Evolutionary conservation across 1,140 invertebrate genomes (phyloP).

Genomic region (Plectus sambesii): DNA sequence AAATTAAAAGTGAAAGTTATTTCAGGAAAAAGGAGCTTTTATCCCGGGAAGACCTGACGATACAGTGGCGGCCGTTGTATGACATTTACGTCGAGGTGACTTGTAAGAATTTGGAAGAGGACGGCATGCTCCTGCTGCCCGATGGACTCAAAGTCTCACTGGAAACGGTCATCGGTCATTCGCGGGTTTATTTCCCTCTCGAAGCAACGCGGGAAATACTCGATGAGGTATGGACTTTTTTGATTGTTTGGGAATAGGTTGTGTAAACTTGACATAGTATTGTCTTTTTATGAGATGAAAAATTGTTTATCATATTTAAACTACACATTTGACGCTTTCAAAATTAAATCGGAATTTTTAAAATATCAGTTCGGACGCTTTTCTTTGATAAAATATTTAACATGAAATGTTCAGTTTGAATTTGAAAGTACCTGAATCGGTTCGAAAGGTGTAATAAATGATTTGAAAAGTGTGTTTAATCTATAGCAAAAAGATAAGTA

Average conservation of each 20-base stretch:
- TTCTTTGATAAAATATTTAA: too few species aligned
- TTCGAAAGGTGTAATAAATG: too few species aligned
- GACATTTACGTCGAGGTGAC: slow-evolving; percentile 53
- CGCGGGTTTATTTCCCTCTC: slow-evolving; percentile 57
- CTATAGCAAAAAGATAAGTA: too few species aligned
- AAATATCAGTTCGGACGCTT: background rate
- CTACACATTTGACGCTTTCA: slow-evolving; percentile 13
- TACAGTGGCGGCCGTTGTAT: slow-evolving; percentile 76
- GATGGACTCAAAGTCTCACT: slow-evolving; percentile 49
- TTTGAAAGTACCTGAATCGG: too few species aligned
- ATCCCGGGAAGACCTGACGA: slow-evolving; percentile 62
- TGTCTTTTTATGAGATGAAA: slow-evolving; percentile 11
- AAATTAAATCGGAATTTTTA: slow-evolving; percentile 8
- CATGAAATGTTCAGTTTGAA: too few species aligned
- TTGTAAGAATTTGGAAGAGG: slow-evolving; percentile 37
- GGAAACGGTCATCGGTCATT: slow-evolving; percentile 28
- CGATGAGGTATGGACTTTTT: slow-evolving; percentile 55
- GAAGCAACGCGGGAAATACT: slow-evolving; percentile 73
- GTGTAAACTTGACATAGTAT: slow-evolving; percentile 7
- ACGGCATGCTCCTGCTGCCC: slow-evolving; percentile 49
- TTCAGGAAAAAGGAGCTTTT: slow-evolving; percentile 66
- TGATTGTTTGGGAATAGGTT: too few species aligned
- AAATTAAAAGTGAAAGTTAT: too few species aligned
- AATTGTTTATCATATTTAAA: slow-evolving; percentile 7
- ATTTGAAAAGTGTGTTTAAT: too few species aligned